Evolutionary conservation across 2,888 invertebrate species (phyloP), one percentile per base, ranked within the genome.

Genomic region (Heteromyza rotundicornis): DNA sequence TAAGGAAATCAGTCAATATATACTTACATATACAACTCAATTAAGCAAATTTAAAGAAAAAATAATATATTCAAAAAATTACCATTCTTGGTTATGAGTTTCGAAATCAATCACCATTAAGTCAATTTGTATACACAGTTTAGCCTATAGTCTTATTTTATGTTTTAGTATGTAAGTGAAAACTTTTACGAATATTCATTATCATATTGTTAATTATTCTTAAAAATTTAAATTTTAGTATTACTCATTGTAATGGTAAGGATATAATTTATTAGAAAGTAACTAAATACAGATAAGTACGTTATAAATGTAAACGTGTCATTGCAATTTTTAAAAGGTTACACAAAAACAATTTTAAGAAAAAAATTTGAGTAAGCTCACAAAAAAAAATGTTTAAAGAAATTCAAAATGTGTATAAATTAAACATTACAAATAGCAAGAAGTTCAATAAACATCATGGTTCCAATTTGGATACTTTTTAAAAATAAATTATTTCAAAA

Each of bases 381-480:
- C 2, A 3, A 40, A 40, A 40, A 40, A 40, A 40, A 40, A 40
- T 40, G 3, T 8, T 14, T 3, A 8, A 40, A 14, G 14, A 40
- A 40, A 32, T 32, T 32, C 5, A 5, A 32, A 32, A 32, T 32
- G 32, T n/a, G 12, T 32, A 32, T 12, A 32, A 32, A 32, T 32
- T 12, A 32, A 32, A 8, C 32, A 5, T 32, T 32, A 32, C 16
- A 22, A 36, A 55, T 17, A 1, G 19, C 20, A 24, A 59, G 35
- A 19, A 14, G 24, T 44, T 59, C 52, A 59, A 54, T 59, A 54
- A 54, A 59, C 8, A 60, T 22, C 3, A 40, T 54, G 49, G 55
- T 55, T 55, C 60, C 55, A 55, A 23, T 60, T 55, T 60, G 60
- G 60, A 55, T 40, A 50, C 60, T 60, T 60, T 55, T 35, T 32